Percentiles rank a stretch among this genome's conserved stretches.
Evolutionary conservation across 2,797 vertebrate genomes (phyloP).

Genomic region (Orientallactaga sibirica): DNA sequence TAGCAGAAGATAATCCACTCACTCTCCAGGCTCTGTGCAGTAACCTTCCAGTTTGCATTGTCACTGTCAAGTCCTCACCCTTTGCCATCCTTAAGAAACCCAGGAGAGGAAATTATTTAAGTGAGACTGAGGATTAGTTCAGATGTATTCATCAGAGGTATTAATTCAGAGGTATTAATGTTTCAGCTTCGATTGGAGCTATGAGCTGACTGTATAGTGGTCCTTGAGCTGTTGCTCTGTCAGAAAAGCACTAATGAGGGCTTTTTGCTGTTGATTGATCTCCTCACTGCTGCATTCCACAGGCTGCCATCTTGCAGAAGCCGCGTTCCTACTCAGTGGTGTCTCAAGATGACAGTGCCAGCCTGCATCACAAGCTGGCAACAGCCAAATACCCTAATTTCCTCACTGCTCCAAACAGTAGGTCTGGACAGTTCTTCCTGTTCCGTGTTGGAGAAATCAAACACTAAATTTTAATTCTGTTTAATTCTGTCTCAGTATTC

Average conservation of each 20-base stretch:
- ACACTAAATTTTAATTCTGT: slow-evolving; percentile 35
- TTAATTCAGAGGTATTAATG: not conserved
- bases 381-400: not conserved
- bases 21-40: not conserved
- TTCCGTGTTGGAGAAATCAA: slow-evolving; percentile 1
- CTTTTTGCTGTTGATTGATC: rapidly evolving
- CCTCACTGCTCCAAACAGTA: not conserved
- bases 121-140: not conserved
- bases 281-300: not conserved
- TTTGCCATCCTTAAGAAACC: not conserved
- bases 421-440: not conserved
- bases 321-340: not conserved
- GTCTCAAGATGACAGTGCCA: not conserved
- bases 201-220: not conserved
- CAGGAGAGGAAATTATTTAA: slow-evolving; percentile 28
- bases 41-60: not conserved
- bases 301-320: not conserved
- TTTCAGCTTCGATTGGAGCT: not conserved
- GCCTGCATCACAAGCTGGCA: not conserved
- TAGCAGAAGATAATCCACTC: not conserved
- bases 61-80: not conserved
- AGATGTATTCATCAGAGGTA: not conserved
- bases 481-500: not conserved
- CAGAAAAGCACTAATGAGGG: not conserved
- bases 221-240: slow-evolving; percentile 15